Evolutionary conservation across 2,797 vertebrate genomes (phyloP).

Genomic region (Sebastes steindachneri): DNA sequence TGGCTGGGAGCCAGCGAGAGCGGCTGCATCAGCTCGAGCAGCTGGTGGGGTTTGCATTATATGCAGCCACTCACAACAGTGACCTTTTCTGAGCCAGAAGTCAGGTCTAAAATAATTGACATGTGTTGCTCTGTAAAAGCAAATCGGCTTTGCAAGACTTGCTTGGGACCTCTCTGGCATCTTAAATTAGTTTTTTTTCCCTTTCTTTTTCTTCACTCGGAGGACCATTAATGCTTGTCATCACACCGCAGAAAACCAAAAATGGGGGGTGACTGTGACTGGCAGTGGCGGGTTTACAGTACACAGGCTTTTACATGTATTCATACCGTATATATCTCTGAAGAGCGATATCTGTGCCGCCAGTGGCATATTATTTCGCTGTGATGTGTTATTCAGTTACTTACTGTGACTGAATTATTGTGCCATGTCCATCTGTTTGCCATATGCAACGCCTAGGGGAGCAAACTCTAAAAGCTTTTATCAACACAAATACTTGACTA

Average conservation of each 20-base stretch:
- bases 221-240: slow-evolving; percentile 42
- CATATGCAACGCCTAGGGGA: slow-evolving; percentile 16
- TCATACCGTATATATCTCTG: slow-evolving; percentile 9
- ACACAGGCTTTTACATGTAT: slow-evolving; percentile 33
- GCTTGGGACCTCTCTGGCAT: slow-evolving; percentile 37
- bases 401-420: slow-evolving; percentile 37
- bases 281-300: slow-evolving; percentile 12
- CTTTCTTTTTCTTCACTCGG: neutral
- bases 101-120: slow-evolving; percentile 68
- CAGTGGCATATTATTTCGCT: slow-evolving; percentile 23
- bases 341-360: slow-evolving; percentile 14
- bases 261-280: neutral
- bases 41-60: slow-evolving; percentile 58
- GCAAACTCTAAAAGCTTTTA: slow-evolving; percentile 45
- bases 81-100: slow-evolving; percentile 53
- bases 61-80: slow-evolving; percentile 61
- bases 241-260: slow-evolving; percentile 18
- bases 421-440: slow-evolving; percentile 44
- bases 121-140: slow-evolving; percentile 70
- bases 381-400: slow-evolving; percentile 40
- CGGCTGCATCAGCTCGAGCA: slow-evolving; percentile 53
- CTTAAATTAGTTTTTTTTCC: slow-evolving; percentile 31
- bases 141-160: slow-evolving; percentile 58
- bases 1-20: slow-evolving; percentile 64
- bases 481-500: slow-evolving; percentile 31